A percentile compares a stretch with the other conserved stretches of the same genome.
phyloP scores from a whole-genome alignment of 2,888 invertebrate genomes.

The Harmothoe impar region DNA sequence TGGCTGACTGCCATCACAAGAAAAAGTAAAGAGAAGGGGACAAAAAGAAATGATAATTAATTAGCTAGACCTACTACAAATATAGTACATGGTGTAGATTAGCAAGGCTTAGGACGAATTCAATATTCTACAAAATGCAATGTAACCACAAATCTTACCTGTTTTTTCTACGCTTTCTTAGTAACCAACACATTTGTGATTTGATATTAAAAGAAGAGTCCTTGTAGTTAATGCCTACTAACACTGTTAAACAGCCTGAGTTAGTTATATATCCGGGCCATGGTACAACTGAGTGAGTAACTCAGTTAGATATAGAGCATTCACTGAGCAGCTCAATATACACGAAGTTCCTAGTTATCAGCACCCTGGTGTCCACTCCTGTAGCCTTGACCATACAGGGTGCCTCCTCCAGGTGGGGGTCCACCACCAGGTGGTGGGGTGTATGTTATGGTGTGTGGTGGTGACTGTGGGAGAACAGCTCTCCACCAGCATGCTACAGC shows the following conservation, averaged over 20 bases:
- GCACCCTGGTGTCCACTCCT: background rate
- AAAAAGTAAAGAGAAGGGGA: too few species aligned
- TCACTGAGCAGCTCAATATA: background rate
- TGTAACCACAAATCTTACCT: slow-evolving; percentile 27
- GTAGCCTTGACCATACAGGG: background rate
- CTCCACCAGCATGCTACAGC: background rate
- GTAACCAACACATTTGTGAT: slow-evolving; percentile 44
- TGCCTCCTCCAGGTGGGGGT: background rate
- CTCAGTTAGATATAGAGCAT: too few species aligned
- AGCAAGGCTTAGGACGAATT: too few species aligned
- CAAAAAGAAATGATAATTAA: background rate
- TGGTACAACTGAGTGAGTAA: too few species aligned
- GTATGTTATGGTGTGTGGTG: background rate
- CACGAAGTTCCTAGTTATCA: background rate
- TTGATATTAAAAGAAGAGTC: background rate
- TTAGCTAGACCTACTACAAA: background rate
- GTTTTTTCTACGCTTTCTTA: slow-evolving; percentile 30
- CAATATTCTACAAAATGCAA: background rate
- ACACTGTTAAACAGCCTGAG: background rate
- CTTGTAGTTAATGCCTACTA: background rate
- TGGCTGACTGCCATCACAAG: too few species aligned
- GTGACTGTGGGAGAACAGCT: background rate
- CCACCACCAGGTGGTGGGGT: background rate
- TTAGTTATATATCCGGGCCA: too few species aligned
- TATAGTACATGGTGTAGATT: background rate